Conservation (phyloP, 2,888 invertebrate genomes). For the Brachypalpus laphriformis region DNA sequence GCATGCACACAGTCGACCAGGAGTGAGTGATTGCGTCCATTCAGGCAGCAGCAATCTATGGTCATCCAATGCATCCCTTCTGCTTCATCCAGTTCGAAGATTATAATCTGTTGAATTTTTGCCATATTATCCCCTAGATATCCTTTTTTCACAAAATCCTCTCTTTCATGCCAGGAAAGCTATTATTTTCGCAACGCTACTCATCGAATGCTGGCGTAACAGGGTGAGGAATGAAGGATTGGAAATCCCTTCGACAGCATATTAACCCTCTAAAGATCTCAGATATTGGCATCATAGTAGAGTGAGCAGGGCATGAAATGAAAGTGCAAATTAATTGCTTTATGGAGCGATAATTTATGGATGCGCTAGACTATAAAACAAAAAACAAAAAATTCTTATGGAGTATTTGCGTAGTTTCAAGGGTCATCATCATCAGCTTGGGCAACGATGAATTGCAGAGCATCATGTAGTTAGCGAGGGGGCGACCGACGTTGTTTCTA, state of each 20-base stretch:
- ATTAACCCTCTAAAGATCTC: conserved; percentile 69
- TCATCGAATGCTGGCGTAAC: conserved; percentile 41
- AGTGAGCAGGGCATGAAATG: conserved; percentile 55
- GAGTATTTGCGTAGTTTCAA: conserved; percentile 59
- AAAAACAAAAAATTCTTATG: conserved; percentile 39
- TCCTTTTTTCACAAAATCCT: conserved; percentile 24
- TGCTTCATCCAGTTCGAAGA: conserved; percentile 67
- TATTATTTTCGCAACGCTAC: conserved; percentile 67
- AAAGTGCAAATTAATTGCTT: conserved; percentile 80
- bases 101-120: conserved; percentile 74
- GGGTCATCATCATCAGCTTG: conserved; percentile 66
- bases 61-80: conserved; percentile 52
- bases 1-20: conserved; percentile 33
- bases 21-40: conserved; percentile 70
- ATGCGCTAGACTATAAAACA: conserved; percentile 79
- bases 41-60: conserved; percentile 62
- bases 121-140: conserved; percentile 63
- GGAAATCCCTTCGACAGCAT: conserved; percentile 68
- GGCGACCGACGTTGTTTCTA: conserved; percentile 17
- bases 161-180: conserved; percentile 48
- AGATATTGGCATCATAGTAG: conserved; percentile 55
- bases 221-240: conserved; percentile 47
- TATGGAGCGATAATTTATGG: conserved; percentile 82
- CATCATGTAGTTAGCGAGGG: conserved; percentile 23
- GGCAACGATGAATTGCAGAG: conserved; percentile 35